These are phyloP conservation scores for Cynoglossus semilaevis DNA, from an alignment of 2,113 vertebrate genomes.

Conservation along the genomic window DNA sequence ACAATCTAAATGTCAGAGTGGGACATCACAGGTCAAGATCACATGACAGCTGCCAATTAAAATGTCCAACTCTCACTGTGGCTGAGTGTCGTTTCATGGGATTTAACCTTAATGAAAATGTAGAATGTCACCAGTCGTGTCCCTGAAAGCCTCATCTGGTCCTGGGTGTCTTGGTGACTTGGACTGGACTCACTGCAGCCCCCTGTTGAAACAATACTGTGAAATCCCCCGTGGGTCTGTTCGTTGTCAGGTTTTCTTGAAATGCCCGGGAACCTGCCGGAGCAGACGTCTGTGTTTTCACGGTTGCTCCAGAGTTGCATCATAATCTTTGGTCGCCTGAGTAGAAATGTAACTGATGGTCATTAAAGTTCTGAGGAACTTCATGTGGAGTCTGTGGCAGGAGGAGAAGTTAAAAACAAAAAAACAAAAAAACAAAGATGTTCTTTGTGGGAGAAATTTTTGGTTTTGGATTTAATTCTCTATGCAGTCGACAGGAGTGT, in stretches of 20 bases:
- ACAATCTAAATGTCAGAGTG: too few relatives aligned
- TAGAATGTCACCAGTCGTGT: conserved; percentile 7
- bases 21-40: too few relatives aligned
- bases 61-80: not conserved
- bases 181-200: conserved; percentile 41
- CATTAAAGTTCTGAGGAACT: conserved; percentile 38
- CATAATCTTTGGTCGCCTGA: conserved; percentile 27
- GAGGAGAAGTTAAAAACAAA: conserved; percentile 4
- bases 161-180: conserved; percentile 1
- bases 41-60: not conserved
- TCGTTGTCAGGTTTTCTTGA: conserved; percentile 12
- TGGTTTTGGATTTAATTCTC: conserved; percentile 53
- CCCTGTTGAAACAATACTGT: conserved; percentile 52
- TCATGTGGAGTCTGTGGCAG: conserved; percentile 28
- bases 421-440: conserved; percentile 16
- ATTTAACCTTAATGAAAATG: conserved; percentile 8
- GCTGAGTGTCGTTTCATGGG: conserved; percentile 3
- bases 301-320: conserved; percentile 35
- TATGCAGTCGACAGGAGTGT: conserved; percentile 67
- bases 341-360: conserved; percentile 42
- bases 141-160: conserved; percentile 8
- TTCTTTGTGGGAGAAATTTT: conserved; percentile 37
- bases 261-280: conserved; percentile 4
- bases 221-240: conserved; percentile 40
- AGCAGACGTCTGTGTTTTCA: conserved; percentile 18